Base-by-base conservation (phyloP, 2,797 vertebrate species). In the Streptopelia turtur region DNA sequence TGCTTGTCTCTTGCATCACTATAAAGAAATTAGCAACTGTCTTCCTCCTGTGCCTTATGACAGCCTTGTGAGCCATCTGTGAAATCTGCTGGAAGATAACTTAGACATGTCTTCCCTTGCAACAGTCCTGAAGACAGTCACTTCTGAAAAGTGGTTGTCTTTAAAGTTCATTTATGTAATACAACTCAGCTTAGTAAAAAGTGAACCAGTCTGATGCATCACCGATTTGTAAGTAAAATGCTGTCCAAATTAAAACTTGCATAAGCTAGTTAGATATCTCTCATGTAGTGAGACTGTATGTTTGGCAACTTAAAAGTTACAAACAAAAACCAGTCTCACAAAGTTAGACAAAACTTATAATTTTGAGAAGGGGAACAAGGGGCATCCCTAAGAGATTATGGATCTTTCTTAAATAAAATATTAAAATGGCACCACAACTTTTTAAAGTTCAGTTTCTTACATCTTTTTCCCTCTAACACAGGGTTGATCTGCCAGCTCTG, bases 51-150 rank as follows among this genome's bases (percentile, higher is more conserved):
- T 95, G 76, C 57, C 61, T 89, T 85, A 65, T 87, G 84, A 95
- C 89, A 94, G 91, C 69, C 65, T 77, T 86, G 50, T 93, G 57
- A 93, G 39, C 76, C 84, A 89, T 92, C 92, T 93, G 93, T 95
- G 89, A 94, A 85, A 87, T 93, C 37, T 95, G 28, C 68, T 93
- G 89, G 79, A 93, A 91, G 61, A 80, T 43, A 13, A 13, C 37
- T 83, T 83, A 41, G 75, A 18, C 30, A 25, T 35, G 35, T 81
- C 87, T 87, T 91, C 53, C 45, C 33, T 90, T 87, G 50, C 57
- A 85, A 80, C 50, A 70, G 43, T 83, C 82, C 60, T 90, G 65
- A 75, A 91, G 84, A 91, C 16, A 78, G n/a, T 49, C 9, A 30
- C 33, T 55, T 86, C 52, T 92, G 59, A 78, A 50, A 84, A 49